phyloP scores from a whole-genome alignment of 2,797 vertebrate species.

The Mormyrus hasselquistii region DNA sequence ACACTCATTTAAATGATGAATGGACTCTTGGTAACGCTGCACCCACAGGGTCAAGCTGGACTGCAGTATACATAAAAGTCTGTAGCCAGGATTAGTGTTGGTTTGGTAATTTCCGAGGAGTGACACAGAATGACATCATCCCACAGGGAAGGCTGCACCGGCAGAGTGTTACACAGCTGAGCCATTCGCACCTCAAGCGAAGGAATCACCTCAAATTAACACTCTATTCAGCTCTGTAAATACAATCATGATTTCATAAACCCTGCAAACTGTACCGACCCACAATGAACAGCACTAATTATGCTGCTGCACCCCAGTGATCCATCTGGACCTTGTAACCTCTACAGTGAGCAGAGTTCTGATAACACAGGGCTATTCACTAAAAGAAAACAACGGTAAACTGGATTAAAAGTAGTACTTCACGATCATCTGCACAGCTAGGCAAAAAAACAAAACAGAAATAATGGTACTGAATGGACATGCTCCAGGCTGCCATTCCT shows the following conservation, averaged over 20 bases:
- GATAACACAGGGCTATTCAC: background rate
- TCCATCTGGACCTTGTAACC: background rate
- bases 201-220: background rate
- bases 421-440: background rate
- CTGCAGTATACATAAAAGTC: background rate
- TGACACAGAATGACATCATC: background rate
- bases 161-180: background rate
- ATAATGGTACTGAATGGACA: background rate
- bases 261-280: background rate
- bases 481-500: background rate
- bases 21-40: background rate
- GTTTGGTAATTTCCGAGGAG: background rate
- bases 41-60: background rate
- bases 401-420: background rate
- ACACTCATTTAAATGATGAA: background rate
- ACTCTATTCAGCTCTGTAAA: background rate
- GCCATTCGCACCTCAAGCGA: background rate
- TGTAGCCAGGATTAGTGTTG: background rate
- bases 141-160: background rate
- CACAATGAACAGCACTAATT: background rate
- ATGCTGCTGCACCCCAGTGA: background rate
- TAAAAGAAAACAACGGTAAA: background rate
- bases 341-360: background rate
- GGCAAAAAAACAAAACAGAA: background rate
- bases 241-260: background rate